Evolutionary conservation across 2,113 vertebrate genomes (phyloP).

Genomic region (Gracilinanus agilis): DNA sequence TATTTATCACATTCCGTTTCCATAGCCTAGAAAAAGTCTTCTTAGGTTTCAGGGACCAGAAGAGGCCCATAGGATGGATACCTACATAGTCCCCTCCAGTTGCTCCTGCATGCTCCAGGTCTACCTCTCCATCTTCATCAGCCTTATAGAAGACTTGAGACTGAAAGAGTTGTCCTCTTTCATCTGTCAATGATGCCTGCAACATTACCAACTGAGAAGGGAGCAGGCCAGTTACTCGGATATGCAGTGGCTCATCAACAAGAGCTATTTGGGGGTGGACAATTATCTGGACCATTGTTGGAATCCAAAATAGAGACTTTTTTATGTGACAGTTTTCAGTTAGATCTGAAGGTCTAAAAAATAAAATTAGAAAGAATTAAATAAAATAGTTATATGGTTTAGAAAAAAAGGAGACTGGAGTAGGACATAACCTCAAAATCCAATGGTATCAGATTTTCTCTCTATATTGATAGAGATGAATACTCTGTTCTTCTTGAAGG

Average conservation of each 20-base stretch:
- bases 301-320: neutral
- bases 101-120: slow-evolving; percentile 77
- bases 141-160: slow-evolving; percentile 87
- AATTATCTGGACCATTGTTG: slow-evolving; percentile 59
- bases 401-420: slow-evolving; percentile 5
- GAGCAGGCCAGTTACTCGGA: slow-evolving; percentile 84
- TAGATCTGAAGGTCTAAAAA: slow-evolving; percentile 4
- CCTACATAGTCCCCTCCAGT: slow-evolving; percentile 86
- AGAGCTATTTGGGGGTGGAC: slow-evolving; percentile 60
- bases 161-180: slow-evolving; percentile 85
- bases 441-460: too few species aligned
- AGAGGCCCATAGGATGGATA: slow-evolving; percentile 88
- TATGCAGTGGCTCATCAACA: slow-evolving; percentile 81
- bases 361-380: neutral
- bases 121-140: slow-evolving; percentile 81
- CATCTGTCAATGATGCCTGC: slow-evolving; percentile 87
- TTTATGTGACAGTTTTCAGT: neutral
- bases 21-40: slow-evolving; percentile 79
- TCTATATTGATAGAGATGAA: too few species aligned
- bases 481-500: too few species aligned
- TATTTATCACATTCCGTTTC: slow-evolving; percentile 83
- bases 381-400: neutral
- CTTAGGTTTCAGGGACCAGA: slow-evolving; percentile 84
- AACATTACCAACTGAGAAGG: slow-evolving; percentile 85
- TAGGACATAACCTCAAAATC: too few species aligned